A percentile compares a stretch with the other conserved stretches of the same genome.
Conservation (phyloP, 2,797 vertebrate species). For the Euphonia xanthogaster region DNA sequence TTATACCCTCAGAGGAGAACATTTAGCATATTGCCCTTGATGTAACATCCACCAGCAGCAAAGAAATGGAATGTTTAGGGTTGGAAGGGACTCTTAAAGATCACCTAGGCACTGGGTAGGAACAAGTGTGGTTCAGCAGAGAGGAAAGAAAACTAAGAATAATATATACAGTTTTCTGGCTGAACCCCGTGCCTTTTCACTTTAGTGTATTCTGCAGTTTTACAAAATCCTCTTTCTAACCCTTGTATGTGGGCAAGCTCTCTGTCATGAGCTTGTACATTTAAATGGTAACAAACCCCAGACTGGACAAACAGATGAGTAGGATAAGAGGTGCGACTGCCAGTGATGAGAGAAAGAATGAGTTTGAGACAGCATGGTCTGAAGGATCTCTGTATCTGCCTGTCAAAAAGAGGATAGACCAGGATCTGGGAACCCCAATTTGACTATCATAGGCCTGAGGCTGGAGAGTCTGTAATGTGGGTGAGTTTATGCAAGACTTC, state of each 20-base stretch:
- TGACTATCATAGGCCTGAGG: no score
- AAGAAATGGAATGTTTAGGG: not conserved
- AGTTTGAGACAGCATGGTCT: not conserved
- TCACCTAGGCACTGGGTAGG: accelerated
- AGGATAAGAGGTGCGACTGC: not conserved
- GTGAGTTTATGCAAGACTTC: not conserved
- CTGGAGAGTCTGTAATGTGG: not conserved
- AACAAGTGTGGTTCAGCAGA: not conserved
- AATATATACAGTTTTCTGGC: not conserved
- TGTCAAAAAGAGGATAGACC: not conserved
- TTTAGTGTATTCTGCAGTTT: not conserved
- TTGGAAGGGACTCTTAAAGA: not conserved
- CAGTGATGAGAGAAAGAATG: not conserved
- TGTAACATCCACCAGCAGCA: not conserved
- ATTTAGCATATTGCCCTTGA: not conserved
- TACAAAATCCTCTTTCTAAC: not conserved
- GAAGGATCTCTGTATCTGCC: not conserved
- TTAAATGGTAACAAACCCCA: not conserved
- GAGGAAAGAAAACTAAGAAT: not conserved
- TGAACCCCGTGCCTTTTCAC: not conserved
- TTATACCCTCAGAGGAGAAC: not conserved
- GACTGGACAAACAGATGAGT: not conserved
- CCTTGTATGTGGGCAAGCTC: not conserved
- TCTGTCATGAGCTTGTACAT: not conserved
- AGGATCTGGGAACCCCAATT: not conserved